Evolutionary conservation across 2,888 invertebrate species (phyloP), one percentile per base, ranked within the genome.

Genomic region (Proisotoma minuta): DNA sequence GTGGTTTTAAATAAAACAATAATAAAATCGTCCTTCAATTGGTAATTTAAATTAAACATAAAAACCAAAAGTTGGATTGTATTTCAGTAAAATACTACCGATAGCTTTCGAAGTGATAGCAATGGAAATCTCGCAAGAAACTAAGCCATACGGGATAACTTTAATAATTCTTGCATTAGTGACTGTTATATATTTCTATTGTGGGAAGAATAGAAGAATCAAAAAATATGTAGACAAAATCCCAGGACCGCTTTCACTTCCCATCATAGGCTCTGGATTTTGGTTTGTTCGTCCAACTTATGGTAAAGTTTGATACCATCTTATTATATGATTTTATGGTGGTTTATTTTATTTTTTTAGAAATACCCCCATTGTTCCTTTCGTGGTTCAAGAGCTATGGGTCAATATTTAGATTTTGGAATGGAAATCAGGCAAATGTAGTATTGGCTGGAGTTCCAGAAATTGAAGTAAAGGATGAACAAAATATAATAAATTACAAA

Each of bases 391-490:
- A 58, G 3, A 18, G 43, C 2, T 34, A 66, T 57, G 62, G 62
- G 29, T 3, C 1, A 1, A 15, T 39, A 5, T 50, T 60, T 15
- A 0, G 47, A 22, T 26, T 52, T 12, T 66, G 66, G 66, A 20
- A 63, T n/a, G 63, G 51, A 10, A 63, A 61, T 23, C 10, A 23
- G 3, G 54, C 63, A 1, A 60, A 63, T 22, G 49, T 66, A 22
- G 3, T 63, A 1, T 2, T 63, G 18, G 12, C 18, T 3, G 39
- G 29, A n/a, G 53, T 57, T 1, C 5, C 3, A 3, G 34, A 43
- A 24, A 51, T 50, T 23, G 66, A 66, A 48, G 66, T 66, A 63
- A n/a, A n/a, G n/a, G n/a, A n/a, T n/a, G 28, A n/a, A n/a, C n/a
- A n/a, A n/a, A 27, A 28, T 22, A 52, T 23, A 52, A 52, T 24